Base-by-base conservation (phyloP, 2,888 invertebrate species). In the Lathronympha strigana region DNA sequence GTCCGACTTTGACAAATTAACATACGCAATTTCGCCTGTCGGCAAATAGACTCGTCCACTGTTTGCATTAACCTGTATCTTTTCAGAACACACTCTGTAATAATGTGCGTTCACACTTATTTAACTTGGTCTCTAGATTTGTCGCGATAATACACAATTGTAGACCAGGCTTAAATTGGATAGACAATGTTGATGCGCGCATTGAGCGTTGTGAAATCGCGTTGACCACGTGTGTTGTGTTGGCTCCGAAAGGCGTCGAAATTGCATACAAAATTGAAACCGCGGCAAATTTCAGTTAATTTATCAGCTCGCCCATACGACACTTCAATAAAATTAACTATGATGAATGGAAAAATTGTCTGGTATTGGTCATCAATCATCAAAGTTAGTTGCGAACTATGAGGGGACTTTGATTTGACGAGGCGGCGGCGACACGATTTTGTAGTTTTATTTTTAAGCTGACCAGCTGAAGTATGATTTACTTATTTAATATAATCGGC, bases 331-430 rank as follows among this genome's bases (percentile, higher is more conserved):
- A 88, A 87, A 90, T 88, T 90, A 90, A 90, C 88, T 75, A 86
- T 91, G 91, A 92, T 90, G 79, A 88, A 92, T 91, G 88, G 83
- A 88, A 88, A 88, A 87, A 84, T 84, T 80, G 85, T 84, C 83
- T 76, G 73, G 73, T 63, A 60, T n/a, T 66, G 69, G 75, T 81
- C 90, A 91, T 92, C 87, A 87, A 91, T 92, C 90, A 91, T 83
- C 67, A 73, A 80, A 83, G 81, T 84, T 84, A 81, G 82, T 80
- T 78, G 72, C 75, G 76, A 80, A 80, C 79, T 81, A 74, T 64
- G 63, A 54, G 54, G 40, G 38, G 62, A 66, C 75, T 81, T 82
- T 75, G 68, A 61, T 71, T 66, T 61, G n/a, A 70, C 81, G 80
- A 73, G 58, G 64, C 78, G 76, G 55, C 60, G 60, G 68, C 76